These are phyloP conservation scores for Trogon melanurus DNA, from an alignment of 2,113 vertebrate genomes.

Conservation along the genomic window DNA sequence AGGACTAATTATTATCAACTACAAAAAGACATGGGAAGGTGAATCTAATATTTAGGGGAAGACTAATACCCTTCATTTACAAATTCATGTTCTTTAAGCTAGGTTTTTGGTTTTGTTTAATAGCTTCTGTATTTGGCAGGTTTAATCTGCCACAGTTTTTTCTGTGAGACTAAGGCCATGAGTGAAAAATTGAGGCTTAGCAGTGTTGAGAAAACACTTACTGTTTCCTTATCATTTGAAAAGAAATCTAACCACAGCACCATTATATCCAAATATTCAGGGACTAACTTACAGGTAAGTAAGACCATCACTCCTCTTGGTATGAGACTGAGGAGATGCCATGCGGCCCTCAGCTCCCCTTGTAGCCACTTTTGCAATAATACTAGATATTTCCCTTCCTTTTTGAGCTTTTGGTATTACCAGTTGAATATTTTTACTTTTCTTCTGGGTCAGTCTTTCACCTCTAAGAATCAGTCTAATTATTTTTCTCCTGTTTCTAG, in stretches of 20 bases:
- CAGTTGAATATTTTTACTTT: background rate
- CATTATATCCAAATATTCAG: background rate
- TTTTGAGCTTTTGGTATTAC: background rate
- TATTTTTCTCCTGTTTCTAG: background rate
- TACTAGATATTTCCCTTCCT: background rate
- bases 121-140: conserved; percentile 29
- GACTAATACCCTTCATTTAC: background rate
- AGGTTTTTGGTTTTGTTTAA: conserved; percentile 16
- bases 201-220: background rate
- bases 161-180: background rate
- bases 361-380: background rate
- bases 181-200: background rate
- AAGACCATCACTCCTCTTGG: rapidly evolving
- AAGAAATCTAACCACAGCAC: background rate
- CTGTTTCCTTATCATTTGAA: background rate
- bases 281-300: background rate
- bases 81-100: conserved; percentile 6
- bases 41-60: background rate
- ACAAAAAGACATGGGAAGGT: background rate
- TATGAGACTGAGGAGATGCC: background rate
- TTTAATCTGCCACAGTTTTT: conserved; percentile 56
- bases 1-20: background rate
- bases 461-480: background rate
- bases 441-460: background rate
- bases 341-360: background rate